Conservation (phyloP, 2,888 invertebrate species). For the Dusona sp. region DNA sequence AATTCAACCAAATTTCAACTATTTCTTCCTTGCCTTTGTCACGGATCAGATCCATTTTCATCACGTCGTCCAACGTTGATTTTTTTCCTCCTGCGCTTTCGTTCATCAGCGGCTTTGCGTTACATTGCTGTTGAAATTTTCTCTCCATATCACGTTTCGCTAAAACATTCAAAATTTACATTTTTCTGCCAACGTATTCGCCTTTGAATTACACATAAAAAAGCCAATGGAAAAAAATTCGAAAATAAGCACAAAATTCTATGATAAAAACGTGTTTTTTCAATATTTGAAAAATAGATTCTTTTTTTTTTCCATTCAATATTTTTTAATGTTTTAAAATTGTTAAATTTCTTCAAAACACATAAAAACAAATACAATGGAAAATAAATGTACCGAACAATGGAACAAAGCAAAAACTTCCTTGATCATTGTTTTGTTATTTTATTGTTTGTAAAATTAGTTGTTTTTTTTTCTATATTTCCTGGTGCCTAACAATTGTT, state of each 20-base stretch:
- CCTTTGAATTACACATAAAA: not conserved
- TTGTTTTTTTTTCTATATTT: not conserved
- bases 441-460: not conserved
- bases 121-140: constrained; percentile 74
- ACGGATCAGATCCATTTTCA: constrained; percentile 91
- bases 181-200: not conserved
- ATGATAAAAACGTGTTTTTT: too few species aligned
- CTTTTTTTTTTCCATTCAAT: too few species aligned
- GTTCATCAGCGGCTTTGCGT: constrained; percentile 73
- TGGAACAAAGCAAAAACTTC: not conserved
- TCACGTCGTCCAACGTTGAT: constrained; percentile 88
- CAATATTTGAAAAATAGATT: too few species aligned
- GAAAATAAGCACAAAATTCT: not conserved
- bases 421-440: not conserved
- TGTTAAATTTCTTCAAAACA: not conserved
- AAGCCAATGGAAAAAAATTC: not conserved
- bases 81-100: constrained; percentile 8
- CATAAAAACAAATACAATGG: not conserved
- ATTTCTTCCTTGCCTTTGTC: constrained; percentile 91
- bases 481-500: not conserved
- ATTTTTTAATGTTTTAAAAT: not conserved
- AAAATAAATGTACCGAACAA: too few species aligned
- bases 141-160: constrained; percentile 76
- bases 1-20: constrained; percentile 91
- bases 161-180: constrained; percentile 70